Conservation (phyloP, 2,888 invertebrate genomes). For the Acanthococcus lagerstroemiae region DNA sequence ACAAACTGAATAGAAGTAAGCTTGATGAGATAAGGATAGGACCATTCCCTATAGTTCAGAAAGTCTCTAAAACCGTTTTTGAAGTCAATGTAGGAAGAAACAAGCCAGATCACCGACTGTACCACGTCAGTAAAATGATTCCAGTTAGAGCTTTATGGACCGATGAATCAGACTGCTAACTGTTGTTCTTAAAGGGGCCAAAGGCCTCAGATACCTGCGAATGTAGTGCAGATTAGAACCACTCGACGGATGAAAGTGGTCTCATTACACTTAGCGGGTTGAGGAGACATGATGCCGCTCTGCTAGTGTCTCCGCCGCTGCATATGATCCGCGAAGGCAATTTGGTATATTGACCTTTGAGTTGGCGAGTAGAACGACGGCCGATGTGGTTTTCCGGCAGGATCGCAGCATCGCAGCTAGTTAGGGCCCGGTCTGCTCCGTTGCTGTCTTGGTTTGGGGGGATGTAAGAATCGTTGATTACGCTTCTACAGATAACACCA, state of each 20-base stretch:
- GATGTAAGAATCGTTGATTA: not conserved
- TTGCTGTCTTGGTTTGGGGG: not conserved
- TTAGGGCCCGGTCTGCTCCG: not conserved
- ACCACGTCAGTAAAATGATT: not conserved
- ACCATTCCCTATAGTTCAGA: not conserved
- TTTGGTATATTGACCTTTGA: not conserved
- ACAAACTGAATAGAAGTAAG: not conserved
- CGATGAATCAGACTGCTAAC: not conserved
- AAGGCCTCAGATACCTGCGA: not conserved
- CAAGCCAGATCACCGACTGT: not conserved
- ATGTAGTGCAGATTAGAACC: not conserved
- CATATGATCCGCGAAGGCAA: not conserved
- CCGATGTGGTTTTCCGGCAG: not conserved
- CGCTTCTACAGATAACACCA: not conserved
- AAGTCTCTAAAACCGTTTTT: not conserved
- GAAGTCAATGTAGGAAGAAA: not conserved
- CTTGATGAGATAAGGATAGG: not conserved
- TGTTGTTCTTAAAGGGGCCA: not conserved
- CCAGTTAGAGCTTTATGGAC: not conserved
- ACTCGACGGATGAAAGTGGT: not conserved
- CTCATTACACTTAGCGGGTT: not conserved
- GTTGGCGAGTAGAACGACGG: not conserved
- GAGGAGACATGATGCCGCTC: not conserved
- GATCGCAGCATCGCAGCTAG: not conserved
- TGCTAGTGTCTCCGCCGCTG: not conserved